phyloP scores from a whole-genome alignment of 2,113 vertebrate species.

The Rhinolophus ferrumequinum region DNA sequence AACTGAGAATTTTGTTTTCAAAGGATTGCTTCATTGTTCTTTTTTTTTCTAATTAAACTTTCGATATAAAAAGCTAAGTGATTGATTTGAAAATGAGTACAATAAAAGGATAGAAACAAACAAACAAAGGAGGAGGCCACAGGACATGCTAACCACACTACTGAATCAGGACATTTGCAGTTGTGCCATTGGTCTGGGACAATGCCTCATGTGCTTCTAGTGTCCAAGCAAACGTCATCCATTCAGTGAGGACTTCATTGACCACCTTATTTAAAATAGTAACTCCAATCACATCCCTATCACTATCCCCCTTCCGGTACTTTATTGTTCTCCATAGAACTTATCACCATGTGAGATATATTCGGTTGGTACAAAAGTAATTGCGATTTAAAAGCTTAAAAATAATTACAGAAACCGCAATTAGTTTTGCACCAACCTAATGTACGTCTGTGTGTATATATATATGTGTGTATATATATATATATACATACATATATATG shows the following conservation, averaged over 20 bases:
- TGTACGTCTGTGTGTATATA: no score
- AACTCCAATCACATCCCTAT: background rate
- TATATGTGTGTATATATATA: no score
- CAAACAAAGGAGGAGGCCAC: background rate
- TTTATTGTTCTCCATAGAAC: background rate
- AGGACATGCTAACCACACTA: background rate
- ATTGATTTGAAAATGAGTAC: background rate
- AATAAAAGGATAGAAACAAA: background rate
- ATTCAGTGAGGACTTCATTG: background rate
- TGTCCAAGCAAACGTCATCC: background rate
- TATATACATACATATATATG: no score
- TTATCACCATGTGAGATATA: background rate
- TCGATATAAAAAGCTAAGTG: background rate
- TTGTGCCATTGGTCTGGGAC: background rate
- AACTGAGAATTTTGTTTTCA: background rate
- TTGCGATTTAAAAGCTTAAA: no score
- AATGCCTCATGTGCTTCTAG: background rate
- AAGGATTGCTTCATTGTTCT: background rate
- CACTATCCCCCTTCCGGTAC: background rate
- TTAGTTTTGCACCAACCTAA: no score
- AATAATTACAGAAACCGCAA: no score
- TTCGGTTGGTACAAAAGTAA: no score
- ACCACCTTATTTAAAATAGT: background rate
- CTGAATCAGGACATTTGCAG: background rate
- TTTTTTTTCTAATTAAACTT: background rate